phyloP scores from a whole-genome alignment of 2,113 vertebrate genomes.

The Gymnorhina tibicen region DNA sequence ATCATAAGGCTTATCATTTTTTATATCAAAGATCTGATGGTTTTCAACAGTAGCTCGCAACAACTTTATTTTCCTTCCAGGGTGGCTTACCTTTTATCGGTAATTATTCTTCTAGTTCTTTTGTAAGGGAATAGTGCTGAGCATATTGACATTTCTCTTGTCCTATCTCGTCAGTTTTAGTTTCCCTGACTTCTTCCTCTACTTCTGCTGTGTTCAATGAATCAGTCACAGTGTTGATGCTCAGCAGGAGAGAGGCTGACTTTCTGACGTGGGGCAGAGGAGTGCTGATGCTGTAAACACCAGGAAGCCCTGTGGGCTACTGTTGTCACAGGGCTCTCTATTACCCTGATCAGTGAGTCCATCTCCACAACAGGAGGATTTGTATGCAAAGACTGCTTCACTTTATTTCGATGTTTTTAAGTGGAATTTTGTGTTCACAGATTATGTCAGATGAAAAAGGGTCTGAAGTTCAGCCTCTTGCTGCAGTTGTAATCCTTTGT shows the following conservation, averaged over 20 bases:
- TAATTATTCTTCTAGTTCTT: background rate
- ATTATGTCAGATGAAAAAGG: background rate
- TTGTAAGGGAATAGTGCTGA: background rate
- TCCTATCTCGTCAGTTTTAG: background rate
- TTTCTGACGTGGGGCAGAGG: background rate
- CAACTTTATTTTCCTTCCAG: background rate
- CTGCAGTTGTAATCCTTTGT: background rate
- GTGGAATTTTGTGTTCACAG: background rate
- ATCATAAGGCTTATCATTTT: background rate
- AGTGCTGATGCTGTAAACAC: background rate
- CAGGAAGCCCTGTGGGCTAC: background rate
- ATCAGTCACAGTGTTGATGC: background rate
- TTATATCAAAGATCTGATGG: background rate
- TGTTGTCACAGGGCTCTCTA: background rate
- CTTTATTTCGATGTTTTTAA: background rate
- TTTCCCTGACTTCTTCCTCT: background rate
- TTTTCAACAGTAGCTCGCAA: background rate
- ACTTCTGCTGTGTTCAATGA: background rate
- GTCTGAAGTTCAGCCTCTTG: background rate
- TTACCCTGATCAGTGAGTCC: background rate
- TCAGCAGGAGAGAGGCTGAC: background rate
- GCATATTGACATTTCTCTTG: background rate
- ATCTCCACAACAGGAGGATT: rapidly evolving
- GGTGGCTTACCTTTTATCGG: background rate
- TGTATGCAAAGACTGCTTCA: background rate